phyloP scores from a whole-genome alignment of 2,113 vertebrate species.

The Lophochroa leadbeateri region DNA sequence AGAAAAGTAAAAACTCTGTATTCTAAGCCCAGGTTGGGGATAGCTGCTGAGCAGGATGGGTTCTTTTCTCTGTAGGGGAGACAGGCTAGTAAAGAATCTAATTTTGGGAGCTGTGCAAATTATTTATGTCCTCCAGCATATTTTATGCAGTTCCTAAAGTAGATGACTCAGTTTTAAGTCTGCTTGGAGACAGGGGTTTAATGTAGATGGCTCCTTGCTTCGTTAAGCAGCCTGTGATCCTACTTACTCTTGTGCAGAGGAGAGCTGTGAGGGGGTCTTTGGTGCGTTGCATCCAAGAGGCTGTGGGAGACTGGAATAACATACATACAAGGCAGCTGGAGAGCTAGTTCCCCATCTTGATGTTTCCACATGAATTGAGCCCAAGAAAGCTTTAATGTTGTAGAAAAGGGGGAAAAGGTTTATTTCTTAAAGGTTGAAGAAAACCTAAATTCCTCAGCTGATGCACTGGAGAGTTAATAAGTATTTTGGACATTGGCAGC shows the following conservation, averaged over 20 bases:
- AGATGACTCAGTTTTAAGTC: conserved; percentile 30
- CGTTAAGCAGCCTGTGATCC: neutral
- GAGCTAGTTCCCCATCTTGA: neutral
- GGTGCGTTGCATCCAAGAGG: neutral
- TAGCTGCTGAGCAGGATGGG: neutral
- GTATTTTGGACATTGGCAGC: neutral
- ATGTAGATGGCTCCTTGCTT: neutral
- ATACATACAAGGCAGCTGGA: neutral
- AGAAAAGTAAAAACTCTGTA: neutral
- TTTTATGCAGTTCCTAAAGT: conserved; percentile 9
- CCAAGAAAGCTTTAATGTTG: neutral
- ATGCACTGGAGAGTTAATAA: neutral
- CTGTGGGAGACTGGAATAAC: neutral
- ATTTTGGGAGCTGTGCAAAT: neutral
- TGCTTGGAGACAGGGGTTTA: neutral
- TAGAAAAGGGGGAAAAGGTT: neutral
- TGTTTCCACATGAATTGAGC: neutral
- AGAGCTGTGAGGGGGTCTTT: neutral
- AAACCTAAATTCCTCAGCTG: neutral
- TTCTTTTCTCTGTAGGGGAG: neutral
- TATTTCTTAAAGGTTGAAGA: neutral
- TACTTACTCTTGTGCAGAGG: neutral
- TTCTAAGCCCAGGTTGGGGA: neutral
- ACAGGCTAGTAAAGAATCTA: neutral
- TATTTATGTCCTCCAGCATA: conserved; percentile 35